A percentile compares a stretch with the other conserved stretches of the same genome.
Conservation (phyloP, 2,113 vertebrate species). For the Lampris megalopsis region DNA sequence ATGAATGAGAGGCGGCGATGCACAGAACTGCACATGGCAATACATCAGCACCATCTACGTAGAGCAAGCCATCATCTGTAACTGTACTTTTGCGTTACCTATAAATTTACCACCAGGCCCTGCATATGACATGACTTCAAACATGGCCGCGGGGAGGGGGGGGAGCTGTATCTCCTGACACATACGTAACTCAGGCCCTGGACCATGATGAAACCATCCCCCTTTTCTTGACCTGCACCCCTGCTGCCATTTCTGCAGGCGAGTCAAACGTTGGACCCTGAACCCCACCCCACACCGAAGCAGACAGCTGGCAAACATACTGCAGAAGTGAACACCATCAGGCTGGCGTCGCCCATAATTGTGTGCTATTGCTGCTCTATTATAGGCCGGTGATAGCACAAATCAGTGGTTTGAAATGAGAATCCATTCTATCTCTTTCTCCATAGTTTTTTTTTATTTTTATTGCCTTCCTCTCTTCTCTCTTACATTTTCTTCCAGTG, state of each 20-base stretch:
- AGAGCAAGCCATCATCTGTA: background rate
- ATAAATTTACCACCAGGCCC: background rate
- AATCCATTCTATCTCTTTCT: too few relatives aligned
- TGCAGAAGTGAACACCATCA: background rate
- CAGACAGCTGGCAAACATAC: background rate
- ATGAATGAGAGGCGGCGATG: background rate
- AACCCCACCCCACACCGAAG: background rate
- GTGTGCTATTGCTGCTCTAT: too few relatives aligned
- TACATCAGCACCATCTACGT: background rate
- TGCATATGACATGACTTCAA: constrained; percentile 2
- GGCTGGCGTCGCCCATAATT: background rate
- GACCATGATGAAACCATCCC: constrained; percentile 23
- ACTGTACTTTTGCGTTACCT: background rate
- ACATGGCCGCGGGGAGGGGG: background rate
- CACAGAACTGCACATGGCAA: background rate
- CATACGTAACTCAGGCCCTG: constrained; percentile 9
- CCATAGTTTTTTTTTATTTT: too few relatives aligned
- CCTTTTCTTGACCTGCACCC: constrained; percentile 13
- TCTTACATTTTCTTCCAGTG: too few relatives aligned
- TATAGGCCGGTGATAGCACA: too few relatives aligned
- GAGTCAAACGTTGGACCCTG: background rate
- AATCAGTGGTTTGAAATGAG: too few relatives aligned
- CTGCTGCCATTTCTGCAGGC: constrained; percentile 16
- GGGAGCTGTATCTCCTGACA: constrained; percentile 9
- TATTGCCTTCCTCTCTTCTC: too few relatives aligned